Evolutionary conservation across 2,113 vertebrate genomes (phyloP), one percentile per base, ranked within the genome.

Genomic region (Nycticorax nycticorax): DNA sequence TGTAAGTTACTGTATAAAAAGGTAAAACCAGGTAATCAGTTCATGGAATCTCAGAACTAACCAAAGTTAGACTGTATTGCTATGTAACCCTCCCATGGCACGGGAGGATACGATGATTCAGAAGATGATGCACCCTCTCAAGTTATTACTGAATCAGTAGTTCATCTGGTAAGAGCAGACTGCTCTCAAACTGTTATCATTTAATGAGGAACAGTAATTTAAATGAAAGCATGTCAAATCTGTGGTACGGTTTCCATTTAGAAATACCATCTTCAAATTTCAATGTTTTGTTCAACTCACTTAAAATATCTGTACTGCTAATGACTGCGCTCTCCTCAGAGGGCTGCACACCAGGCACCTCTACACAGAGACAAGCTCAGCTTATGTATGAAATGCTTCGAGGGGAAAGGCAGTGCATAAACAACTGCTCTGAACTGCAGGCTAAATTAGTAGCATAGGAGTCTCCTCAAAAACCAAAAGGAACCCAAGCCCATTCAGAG

Each of bases 151-250:
- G 96, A 81, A 96, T 87, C 86, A 93, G 91, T 94, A 96, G 50
- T 47, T 95, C 12, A 64, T 48, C n/a, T 96, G 52, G 83, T 95
- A 95, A 89, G 93, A 89, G 92, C 95, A 95, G 81, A 53, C 62
- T 90, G 91, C 85, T 97, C 92, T 92, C 32, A 24, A 79, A 60
- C 47, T 74, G 52, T 82, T 90, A 41, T 3, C 12, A 19, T 82
- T 26, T 68, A 64, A 28, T 17, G n/a, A 82, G 39, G 47, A 81
- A 77, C 32, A 81, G 41, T 56, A 33, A 85, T 75, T 82, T 64
- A 47, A 80, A n/a, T 2, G 12, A 41, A 30, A 78, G 72, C 18
- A 27, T 8, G 6, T 62, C 33, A 55, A 4, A 27, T 47, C 21
- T 78, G 39, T 66, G 64, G 55, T 30, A 6, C 59, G 32, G n/a